These are phyloP conservation scores for Metaphire vulgaris DNA, from an alignment of 1,140 invertebrate genomes.

Conservation along the genomic window DNA sequence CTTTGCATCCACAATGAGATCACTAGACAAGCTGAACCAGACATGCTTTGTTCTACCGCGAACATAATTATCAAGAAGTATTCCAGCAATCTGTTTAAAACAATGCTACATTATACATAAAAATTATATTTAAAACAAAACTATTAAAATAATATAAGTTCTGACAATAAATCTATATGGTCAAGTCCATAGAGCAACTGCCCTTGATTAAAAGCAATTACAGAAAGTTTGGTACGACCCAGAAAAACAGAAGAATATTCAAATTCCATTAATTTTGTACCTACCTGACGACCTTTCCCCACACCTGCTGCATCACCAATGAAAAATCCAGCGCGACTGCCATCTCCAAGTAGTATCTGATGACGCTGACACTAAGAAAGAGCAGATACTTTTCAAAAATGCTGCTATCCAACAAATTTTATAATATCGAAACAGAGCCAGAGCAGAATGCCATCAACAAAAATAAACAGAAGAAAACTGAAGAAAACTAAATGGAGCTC, in stretches of 20 bases:
- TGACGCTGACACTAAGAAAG: constrained; percentile 44
- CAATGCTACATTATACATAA: not conserved
- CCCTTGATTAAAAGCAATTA: too few species aligned
- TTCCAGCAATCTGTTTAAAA: constrained; percentile 72
- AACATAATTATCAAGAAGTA: constrained; percentile 95
- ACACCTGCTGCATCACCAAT: constrained; percentile 98
- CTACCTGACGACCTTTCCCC: constrained; percentile 82
- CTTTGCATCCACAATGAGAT: constrained; percentile 96
- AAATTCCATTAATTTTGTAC: not conserved
- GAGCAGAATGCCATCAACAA: constrained; percentile 5
- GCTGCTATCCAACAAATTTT: not conserved
- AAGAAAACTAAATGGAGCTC: not conserved
- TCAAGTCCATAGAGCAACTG: too few species aligned
- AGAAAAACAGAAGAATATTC: constrained; percentile 8
- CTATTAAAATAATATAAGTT: too few species aligned
- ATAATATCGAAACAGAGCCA: not conserved
- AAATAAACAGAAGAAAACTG: not conserved
- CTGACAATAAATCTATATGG: too few species aligned
- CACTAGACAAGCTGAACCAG: constrained; percentile 98
- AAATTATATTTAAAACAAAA: too few species aligned
- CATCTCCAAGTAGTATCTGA: constrained; percentile 67
- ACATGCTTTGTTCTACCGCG: constrained; percentile 85
- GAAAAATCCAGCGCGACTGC: constrained; percentile 85
- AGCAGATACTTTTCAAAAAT: not conserved
- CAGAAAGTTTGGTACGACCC: not conserved